Evolutionary conservation across 1,140 invertebrate genomes (phyloP).

Genomic region (Pentalonia nigronervosa): DNA sequence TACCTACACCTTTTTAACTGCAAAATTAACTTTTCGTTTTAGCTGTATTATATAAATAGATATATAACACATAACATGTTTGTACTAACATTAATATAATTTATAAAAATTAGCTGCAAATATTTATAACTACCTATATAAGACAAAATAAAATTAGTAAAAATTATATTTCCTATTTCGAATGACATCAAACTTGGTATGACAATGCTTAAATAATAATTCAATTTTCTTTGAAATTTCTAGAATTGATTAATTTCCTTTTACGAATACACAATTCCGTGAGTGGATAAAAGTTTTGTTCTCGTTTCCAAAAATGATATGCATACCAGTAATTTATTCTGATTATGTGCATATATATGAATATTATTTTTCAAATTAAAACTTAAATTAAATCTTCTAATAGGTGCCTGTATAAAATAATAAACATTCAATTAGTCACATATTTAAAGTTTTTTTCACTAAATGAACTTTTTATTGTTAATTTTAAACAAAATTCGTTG

Average conservation of each 20-base stretch:
- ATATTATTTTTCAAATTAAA: constrained; percentile 10
- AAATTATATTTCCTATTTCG: background rate
- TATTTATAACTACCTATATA: background rate
- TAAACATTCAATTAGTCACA: background rate
- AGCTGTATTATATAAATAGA: background rate
- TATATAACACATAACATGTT: background rate
- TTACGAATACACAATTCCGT: background rate
- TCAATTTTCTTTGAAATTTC: background rate
- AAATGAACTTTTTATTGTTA: background rate
- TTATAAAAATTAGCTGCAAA: background rate
- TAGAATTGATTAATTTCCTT: constrained; percentile 14
- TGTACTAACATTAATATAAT: background rate
- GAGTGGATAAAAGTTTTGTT: constrained; percentile 8
- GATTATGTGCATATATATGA: constrained; percentile 7
- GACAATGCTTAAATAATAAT: constrained; percentile 20
- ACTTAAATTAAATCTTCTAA: background rate
- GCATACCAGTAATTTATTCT: background rate
- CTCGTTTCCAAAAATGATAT: constrained; percentile 7
- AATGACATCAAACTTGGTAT: constrained; percentile 17
- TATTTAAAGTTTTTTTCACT: background rate
- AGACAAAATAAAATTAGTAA: background rate
- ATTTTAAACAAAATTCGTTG: background rate
- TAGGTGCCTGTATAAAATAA: background rate
- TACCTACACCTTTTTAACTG: background rate
- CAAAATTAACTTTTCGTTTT: constrained; percentile 3